These are phyloP conservation scores for Rhodinocichla rosea DNA, from an alignment of 2,113 vertebrate species.

Conservation along the genomic window DNA sequence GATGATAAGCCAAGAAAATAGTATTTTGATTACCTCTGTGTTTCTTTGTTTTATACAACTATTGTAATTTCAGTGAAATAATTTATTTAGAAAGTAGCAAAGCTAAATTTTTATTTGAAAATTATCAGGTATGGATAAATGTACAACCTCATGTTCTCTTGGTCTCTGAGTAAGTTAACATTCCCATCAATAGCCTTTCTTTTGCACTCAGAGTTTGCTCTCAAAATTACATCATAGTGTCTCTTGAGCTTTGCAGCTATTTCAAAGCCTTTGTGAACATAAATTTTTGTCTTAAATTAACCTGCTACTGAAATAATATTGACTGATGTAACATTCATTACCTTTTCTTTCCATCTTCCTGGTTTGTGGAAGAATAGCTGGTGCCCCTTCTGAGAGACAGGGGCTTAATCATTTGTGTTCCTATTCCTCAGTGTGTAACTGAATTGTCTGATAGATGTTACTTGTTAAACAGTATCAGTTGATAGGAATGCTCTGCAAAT, in stretches of 20 bases:
- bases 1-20: background rate
- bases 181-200: background rate
- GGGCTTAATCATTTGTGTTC: background rate
- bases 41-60: background rate
- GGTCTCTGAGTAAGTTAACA: background rate
- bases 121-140: background rate
- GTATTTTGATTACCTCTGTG: background rate
- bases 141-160: background rate
- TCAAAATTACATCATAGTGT: background rate
- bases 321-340: background rate
- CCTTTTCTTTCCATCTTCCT: background rate
- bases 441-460: background rate
- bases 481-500: background rate
- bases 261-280: background rate
- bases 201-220: background rate
- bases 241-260: background rate
- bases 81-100: background rate
- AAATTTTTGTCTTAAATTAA: background rate
- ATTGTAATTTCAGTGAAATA: background rate
- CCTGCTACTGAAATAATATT: background rate
- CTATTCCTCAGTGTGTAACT: background rate
- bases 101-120: background rate
- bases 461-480: background rate
- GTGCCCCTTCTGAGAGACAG: background rate
- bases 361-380: background rate